Evolutionary conservation across 1,140 invertebrate genomes (phyloP), one percentile per base, ranked within the genome.

Genomic region (Brachionus asplanchnoidis): DNA sequence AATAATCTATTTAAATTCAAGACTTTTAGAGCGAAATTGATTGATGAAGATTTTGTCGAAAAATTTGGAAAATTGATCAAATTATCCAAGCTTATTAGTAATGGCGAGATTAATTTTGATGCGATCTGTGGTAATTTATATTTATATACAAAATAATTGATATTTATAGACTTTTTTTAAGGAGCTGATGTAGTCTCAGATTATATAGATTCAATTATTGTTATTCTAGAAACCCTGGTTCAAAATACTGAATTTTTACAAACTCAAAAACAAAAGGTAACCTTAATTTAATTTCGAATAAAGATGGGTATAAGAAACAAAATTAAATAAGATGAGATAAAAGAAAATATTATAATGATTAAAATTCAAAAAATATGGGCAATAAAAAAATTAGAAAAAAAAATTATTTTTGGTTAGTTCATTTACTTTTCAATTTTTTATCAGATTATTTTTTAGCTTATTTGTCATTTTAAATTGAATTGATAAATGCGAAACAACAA

Each of bases 21-120:
- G 88, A 86, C 87, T 32, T 89, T 89, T 68, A 85, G 88, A 56
- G 84, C 85, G 12, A 85, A 84, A 50, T 85, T 89, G 32, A 86
- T 88, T 9, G 87, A 75, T 56, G 86, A 87, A 46, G 85, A 86
- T 40, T 89, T 89, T 85, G 82, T 89, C 11, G 85, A 84, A 23
- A 86, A 87, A 46, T 79, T 88, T 12, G 86, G 85, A 7, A 84
- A 85, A 65, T 78, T 89, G 8, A 75, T 89, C 75, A 85, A 85
- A 60, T 88, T 89, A 78, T 87, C 88, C 9, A 86, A 86, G 46
- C 85, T 85, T 46, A 88, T 89, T 80, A 88, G 88, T 73, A 82
- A 78, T 46, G 87, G 87, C 6, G 87, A 28, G 87, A 87, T 85
- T 87, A 88, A 46, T 88, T 66, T 85, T 36, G 82, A 88, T 42